A percentile compares a stretch with the other conserved stretches of the same genome.
phyloP scores from a whole-genome alignment of 2,888 invertebrate species.

The Tuberolachnus salignus region DNA sequence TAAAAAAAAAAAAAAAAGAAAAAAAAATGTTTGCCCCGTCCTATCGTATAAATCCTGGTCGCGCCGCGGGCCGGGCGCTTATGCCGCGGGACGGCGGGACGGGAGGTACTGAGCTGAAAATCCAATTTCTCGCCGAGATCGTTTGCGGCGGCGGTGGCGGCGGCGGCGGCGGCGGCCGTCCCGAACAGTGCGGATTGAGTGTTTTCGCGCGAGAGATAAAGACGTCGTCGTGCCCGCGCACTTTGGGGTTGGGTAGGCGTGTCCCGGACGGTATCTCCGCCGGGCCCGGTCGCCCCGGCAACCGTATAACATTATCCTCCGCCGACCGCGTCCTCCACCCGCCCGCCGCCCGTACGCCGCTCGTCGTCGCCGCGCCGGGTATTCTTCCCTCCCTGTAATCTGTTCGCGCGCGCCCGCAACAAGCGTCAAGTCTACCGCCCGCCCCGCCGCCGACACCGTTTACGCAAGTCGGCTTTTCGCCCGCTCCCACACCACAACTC shows the following conservation, averaged over 20 bases:
- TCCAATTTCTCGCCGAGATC: neutral
- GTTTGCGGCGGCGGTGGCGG: neutral
- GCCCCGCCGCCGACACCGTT: neutral
- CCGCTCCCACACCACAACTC: too few species aligned
- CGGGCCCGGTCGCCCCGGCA: constrained; percentile 41
- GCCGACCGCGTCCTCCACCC: constrained; percentile 18
- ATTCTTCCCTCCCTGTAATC: constrained; percentile 8
- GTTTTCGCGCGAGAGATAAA: constrained; percentile 8
- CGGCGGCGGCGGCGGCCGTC: neutral
- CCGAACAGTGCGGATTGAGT: neutral
- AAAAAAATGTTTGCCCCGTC: neutral
- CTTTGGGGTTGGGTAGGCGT: constrained; percentile 11
- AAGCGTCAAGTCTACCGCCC: neutral
- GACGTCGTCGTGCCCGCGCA: constrained; percentile 7
- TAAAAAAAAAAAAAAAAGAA: too few species aligned
- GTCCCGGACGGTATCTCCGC: neutral
- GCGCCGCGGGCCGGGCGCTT: neutral
- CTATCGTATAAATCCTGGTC: neutral
- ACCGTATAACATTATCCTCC: constrained; percentile 18
- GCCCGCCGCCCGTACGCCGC: neutral
- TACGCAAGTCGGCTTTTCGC: too few species aligned
- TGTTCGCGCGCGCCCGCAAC: constrained; percentile 41
- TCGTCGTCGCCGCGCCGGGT: too few species aligned
- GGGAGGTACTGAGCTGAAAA: neutral
- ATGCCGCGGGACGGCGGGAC: too few species aligned